A percentile compares a stretch with the other conserved stretches of the same genome.
These are phyloP conservation scores for Chironomus tepperi DNA, from an alignment of 1,140 invertebrate genomes.

Conservation along the genomic window DNA sequence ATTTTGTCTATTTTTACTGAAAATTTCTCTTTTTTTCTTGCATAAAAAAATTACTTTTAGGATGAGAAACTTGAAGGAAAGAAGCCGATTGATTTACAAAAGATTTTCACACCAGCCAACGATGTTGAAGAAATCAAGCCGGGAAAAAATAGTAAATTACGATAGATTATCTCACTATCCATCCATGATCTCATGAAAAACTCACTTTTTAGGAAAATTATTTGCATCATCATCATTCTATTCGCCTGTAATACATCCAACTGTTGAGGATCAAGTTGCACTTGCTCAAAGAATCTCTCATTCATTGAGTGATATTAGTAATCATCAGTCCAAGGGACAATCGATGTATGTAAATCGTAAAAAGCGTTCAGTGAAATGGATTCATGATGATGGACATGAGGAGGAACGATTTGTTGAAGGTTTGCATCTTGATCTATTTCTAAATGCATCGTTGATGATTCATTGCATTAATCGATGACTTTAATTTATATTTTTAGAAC, in stretches of 20 bases:
- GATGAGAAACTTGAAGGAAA: conserved; percentile 39
- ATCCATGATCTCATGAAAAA: neutral
- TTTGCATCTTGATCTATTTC: neutral
- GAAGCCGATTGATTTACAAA: conserved; percentile 65
- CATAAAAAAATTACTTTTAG: conserved; percentile 31
- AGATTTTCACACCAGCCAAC: conserved; percentile 73
- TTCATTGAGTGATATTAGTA: conserved; percentile 85
- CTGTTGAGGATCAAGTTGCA: conserved; percentile 90
- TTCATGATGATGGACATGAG: conserved; percentile 74
- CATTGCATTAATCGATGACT: neutral
- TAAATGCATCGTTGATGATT: neutral
- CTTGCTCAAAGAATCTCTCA: conserved; percentile 82
- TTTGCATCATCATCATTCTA: conserved; percentile 93
- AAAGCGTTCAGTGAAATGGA: conserved; percentile 88
- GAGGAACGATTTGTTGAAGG: conserved; percentile 12
- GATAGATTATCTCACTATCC: conserved; percentile 19
- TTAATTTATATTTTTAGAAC: conserved; percentile 23
- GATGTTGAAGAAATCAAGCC: conserved; percentile 62
- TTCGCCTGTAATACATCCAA: conserved; percentile 75
- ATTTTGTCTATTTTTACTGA: conserved; percentile 24
- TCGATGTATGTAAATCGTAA: conserved; percentile 92
- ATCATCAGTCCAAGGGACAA: conserved; percentile 84
- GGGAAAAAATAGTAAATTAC: conserved; percentile 53
- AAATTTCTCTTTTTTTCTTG: too few species aligned
- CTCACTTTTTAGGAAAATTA: conserved; percentile 63